Evolutionary conservation across 1,140 invertebrate species (phyloP), one percentile per base, ranked within the genome.

Genomic region (Pseudoatta argentina): DNA sequence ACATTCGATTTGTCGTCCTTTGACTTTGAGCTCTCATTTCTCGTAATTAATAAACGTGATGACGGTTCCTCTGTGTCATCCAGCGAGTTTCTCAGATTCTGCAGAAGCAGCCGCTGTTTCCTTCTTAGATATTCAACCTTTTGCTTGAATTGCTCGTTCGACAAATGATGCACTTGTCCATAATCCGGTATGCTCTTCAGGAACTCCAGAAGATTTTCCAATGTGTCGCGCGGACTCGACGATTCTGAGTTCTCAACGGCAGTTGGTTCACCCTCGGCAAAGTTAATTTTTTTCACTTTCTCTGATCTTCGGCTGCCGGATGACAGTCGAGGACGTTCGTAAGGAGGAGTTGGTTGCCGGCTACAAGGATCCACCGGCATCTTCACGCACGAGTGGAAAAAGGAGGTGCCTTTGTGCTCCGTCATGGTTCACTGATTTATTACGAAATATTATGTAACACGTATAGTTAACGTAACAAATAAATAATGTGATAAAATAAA

Each of bases 141-240:
- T 24, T 96, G 96, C 92, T 96, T 96, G 93, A 97, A 97, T 82
- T 97, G 97, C 86, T 96, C 96, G 78, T 96, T 96, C 0, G 97
- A 96, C 66, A 97, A 93, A 94, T 97, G 96, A 92, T 97, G 96
- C 16, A 97, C 94, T 61, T 97, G 97, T 57, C 95, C 96, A 87
- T 97, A 97, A 90, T 97, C 97, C 5, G 97, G 97, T 89, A 97
- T 97, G 77, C 96, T 97, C 48, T 96, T 95, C 53, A 96, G 95
- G 93, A 97, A 97, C 55, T 97, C 96, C 66, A 97, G 93, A 86
- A 97, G 95, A 63, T 96, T 96, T 63, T 96, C 95, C 8, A 95
- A 92, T 66, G 95, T 85, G 78, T 93, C 86, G 34, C 51, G 89
- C 51, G 88, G 83, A 82, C 78, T 87, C 3, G 66, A 77, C 27